Percentiles rank a stretch among this genome's conserved stretches.
Conservation (phyloP, 2,113 vertebrate species). For the Caracal caracal region DNA sequence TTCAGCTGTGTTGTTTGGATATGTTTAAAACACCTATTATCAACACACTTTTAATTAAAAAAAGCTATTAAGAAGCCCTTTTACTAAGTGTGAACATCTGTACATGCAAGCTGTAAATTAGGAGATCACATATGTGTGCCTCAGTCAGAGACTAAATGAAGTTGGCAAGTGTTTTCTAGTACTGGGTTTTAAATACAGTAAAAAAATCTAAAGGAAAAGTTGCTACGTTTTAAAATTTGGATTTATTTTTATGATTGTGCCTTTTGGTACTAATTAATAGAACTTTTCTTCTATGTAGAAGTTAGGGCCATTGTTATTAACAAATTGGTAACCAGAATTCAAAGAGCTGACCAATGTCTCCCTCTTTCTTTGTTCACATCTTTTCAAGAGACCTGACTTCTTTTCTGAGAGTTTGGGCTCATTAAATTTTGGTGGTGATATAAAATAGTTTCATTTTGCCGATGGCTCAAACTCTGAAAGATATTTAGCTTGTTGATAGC, state of each 20-base stretch:
- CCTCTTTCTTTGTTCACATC: slow-evolving; percentile 36
- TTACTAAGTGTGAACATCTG: slow-evolving; percentile 87
- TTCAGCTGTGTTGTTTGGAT: slow-evolving; percentile 83
- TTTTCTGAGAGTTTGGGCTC: slow-evolving; percentile 41
- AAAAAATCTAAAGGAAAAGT: slow-evolving; percentile 62
- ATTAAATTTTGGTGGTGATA: background rate
- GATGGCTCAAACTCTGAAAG: slow-evolving; percentile 18
- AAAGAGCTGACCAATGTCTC: background rate
- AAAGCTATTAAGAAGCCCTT: slow-evolving; percentile 85
- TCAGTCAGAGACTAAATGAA: slow-evolving; percentile 81
- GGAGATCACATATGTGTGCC: slow-evolving; percentile 82
- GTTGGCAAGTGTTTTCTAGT: slow-evolving; percentile 82
- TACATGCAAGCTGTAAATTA: slow-evolving; percentile 85
- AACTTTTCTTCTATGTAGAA: slow-evolving; percentile 4
- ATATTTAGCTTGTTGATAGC: background rate
- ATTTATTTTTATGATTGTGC: slow-evolving; percentile 44
- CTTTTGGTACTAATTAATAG: slow-evolving; percentile 17
- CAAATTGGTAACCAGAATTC: slow-evolving; percentile 13
- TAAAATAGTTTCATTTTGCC: slow-evolving; percentile 40
- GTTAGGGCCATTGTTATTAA: background rate
- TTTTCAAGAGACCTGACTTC: background rate
- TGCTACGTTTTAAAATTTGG: background rate
- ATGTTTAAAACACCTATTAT: slow-evolving; percentile 85
- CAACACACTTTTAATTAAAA: slow-evolving; percentile 86
- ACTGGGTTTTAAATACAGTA: slow-evolving; percentile 78